These are phyloP conservation scores for Campopleginae sp. DNA, from an alignment of 2,888 invertebrate species.

Conservation along the genomic window DNA sequence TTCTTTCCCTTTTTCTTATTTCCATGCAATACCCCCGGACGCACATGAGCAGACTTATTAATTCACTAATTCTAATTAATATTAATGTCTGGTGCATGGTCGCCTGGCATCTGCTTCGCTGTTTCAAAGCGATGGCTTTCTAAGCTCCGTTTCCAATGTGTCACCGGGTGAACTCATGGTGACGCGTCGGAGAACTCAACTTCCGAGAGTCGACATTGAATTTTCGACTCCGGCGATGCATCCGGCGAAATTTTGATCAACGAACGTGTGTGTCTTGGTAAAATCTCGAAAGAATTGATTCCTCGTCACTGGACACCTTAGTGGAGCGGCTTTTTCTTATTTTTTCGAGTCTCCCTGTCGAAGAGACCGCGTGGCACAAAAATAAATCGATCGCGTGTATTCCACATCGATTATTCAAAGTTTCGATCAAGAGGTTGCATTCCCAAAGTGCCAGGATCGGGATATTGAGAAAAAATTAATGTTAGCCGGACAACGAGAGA, in stretches of 20 bases:
- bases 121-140: neutral
- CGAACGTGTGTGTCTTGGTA: neutral
- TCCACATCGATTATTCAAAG: neutral
- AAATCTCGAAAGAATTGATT: neutral
- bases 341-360: too few species aligned
- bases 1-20: neutral
- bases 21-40: conserved; percentile 48
- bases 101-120: conserved; percentile 8
- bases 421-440: neutral
- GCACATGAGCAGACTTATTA: conserved; percentile 68
- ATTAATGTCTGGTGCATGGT: conserved; percentile 73
- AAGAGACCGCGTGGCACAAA: neutral
- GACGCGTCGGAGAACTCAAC: neutral
- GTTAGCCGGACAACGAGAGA: neutral
- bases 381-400: neutral
- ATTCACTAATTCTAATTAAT: conserved; percentile 79
- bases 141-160: neutral
- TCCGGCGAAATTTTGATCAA: neutral
- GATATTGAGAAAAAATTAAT: neutral
- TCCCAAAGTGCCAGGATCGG: neutral
- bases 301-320: neutral
- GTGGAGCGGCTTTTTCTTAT: neutral
- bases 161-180: neutral
- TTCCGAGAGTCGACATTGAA: neutral
- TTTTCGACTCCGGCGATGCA: neutral